A percentile compares a stretch with the other conserved stretches of the same genome.
Evolutionary conservation across 2,888 invertebrate species (phyloP).

Genomic region (Icerya purchasi): DNA sequence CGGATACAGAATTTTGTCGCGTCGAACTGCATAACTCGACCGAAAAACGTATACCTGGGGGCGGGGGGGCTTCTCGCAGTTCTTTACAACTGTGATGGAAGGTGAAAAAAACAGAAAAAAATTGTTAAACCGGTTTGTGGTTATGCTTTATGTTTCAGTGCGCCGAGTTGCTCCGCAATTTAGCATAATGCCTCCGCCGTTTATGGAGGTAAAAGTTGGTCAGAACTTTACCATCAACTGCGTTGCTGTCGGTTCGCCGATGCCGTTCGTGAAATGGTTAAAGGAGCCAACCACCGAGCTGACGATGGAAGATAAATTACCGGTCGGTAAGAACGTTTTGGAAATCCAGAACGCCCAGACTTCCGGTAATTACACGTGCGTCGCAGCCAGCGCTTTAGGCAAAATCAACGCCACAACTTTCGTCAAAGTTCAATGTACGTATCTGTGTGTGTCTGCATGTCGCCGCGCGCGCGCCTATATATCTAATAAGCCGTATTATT

Average conservation of each 20-base stretch:
- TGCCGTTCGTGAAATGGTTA: slow-evolving; percentile 91
- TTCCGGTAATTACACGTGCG: slow-evolving; percentile 91
- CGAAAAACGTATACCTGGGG: too few relatives aligned
- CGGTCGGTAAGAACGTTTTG: slow-evolving; percentile 68
- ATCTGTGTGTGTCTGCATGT: too few relatives aligned
- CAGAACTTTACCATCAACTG: slow-evolving; percentile 82
- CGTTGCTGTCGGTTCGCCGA: slow-evolving; percentile 91
- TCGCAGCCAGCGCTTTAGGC: slow-evolving; percentile 82
- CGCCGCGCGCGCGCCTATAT: too few relatives aligned
- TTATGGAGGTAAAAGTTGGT: slow-evolving; percentile 78
- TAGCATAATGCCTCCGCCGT: slow-evolving; percentile 66
- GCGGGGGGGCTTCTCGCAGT: neutral
- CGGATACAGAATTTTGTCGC: too few relatives aligned
- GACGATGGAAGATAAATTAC: slow-evolving; percentile 69
- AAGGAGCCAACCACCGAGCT: slow-evolving; percentile 61
- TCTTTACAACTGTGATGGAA: neutral
- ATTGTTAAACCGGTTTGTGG: neutral
- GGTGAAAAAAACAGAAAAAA: neutral
- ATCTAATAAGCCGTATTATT: too few relatives aligned
- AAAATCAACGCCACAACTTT: slow-evolving; percentile 68
- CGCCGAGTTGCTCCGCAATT: slow-evolving; percentile 89
- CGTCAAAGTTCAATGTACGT: slow-evolving; percentile 90
- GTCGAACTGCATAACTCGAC: too few relatives aligned
- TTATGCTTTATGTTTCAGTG: slow-evolving; percentile 35
- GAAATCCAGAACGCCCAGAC: slow-evolving; percentile 67